Conservation (phyloP, 2,797 vertebrate species). For the Argya squamiceps region DNA sequence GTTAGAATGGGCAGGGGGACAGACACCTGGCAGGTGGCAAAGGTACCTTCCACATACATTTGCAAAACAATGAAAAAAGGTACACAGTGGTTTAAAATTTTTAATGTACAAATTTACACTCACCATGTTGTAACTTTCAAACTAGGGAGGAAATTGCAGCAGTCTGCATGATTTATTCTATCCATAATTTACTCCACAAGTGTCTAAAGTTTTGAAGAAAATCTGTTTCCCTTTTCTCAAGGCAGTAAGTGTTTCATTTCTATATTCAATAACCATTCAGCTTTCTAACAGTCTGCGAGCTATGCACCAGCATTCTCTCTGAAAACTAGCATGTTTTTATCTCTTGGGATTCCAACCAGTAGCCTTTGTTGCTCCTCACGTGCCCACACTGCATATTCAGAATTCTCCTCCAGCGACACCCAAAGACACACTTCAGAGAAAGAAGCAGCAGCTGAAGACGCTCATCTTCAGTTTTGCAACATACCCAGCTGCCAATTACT, state of each 20-base stretch:
- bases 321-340: neutral
- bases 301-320: neutral
- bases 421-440: neutral
- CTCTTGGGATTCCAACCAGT: neutral
- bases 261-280: neutral
- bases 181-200: neutral
- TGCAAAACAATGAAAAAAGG: neutral
- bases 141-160: neutral
- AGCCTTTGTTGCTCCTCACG: neutral
- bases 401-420: neutral
- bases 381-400: neutral
- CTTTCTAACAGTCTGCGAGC: neutral
- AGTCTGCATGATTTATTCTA: neutral
- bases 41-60: neutral
- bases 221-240: neutral
- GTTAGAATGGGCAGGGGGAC: neutral
- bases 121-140: neutral
- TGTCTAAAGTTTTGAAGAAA: neutral
- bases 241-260: neutral
- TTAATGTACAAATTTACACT: constrained; percentile 38
- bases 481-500: constrained; percentile 46
- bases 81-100: neutral
- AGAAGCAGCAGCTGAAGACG: neutral
- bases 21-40: neutral
- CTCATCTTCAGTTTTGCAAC: neutral